Evolutionary conservation across 2,888 invertebrate species (phyloP).

Genomic region (Diogma glabrata): DNA sequence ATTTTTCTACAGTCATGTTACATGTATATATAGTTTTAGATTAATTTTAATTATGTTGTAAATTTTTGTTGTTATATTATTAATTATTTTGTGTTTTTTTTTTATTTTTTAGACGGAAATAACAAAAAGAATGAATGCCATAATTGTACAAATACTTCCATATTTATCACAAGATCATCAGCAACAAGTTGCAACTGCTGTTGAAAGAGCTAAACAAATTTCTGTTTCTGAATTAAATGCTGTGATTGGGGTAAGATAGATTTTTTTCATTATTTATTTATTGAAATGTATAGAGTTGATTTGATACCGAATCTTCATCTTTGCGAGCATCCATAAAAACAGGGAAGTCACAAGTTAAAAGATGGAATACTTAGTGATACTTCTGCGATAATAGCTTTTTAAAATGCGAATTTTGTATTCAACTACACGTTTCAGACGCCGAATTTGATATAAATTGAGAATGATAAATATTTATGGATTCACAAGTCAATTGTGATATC

Average conservation of each 20-base stretch:
- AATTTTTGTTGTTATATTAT: constrained; percentile 1
- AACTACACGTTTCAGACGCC: too few species aligned
- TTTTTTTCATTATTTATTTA: background rate
- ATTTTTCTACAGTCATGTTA: constrained; percentile 8
- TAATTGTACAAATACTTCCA: constrained; percentile 87
- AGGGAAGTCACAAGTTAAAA: too few species aligned
- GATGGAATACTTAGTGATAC: too few species aligned
- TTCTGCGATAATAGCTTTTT: too few species aligned
- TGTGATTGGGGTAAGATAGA: constrained; percentile 75
- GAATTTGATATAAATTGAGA: too few species aligned
- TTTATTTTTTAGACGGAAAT: constrained; percentile 73
- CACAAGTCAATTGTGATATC: too few species aligned
- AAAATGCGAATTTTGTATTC: too few species aligned
- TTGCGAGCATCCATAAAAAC: too few species aligned
- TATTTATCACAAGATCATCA: constrained; percentile 86
- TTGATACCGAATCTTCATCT: too few species aligned
- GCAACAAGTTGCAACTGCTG: constrained; percentile 85
- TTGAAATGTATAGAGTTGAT: too few species aligned
- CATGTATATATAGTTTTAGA: background rate
- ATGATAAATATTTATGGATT: too few species aligned
- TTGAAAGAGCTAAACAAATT: constrained; percentile 90
- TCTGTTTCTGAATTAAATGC: constrained; percentile 90
- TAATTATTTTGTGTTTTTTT: constrained; percentile 6
- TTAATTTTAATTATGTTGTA: background rate
- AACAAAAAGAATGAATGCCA: constrained; percentile 85